Evolutionary conservation across 1,140 invertebrate genomes (phyloP).

Genomic region (Papilio xuthus): DNA sequence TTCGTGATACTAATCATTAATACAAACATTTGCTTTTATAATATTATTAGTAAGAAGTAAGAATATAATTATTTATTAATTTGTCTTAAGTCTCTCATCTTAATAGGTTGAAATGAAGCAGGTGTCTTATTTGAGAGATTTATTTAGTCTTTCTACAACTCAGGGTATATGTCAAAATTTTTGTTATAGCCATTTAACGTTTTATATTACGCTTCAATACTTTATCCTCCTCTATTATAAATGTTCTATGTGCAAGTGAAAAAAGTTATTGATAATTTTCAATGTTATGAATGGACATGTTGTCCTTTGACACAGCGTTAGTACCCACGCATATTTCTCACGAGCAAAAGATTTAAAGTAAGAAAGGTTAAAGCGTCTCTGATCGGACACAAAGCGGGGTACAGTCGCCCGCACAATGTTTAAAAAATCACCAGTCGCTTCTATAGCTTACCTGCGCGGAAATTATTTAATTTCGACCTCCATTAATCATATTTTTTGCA

Average conservation of each 20-base stretch:
- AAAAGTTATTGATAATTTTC: not conserved
- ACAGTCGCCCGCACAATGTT: conserved; percentile 47
- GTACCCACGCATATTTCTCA: conserved; percentile 19
- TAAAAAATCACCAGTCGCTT: conserved; percentile 64
- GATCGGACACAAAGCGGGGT: conserved; percentile 11
- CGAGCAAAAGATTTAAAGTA: conserved; percentile 2
- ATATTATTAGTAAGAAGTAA: too few relatives aligned
- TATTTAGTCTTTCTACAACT: too few relatives aligned
- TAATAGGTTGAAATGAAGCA: too few relatives aligned
- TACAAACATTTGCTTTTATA: too few relatives aligned
- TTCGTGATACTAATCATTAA: too few relatives aligned
- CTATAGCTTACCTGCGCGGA: conserved; percentile 55
- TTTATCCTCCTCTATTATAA: too few relatives aligned
- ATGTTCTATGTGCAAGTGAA: not conserved
- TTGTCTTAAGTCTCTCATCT: too few relatives aligned
- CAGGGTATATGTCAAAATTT: too few relatives aligned
- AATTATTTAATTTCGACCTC: conserved; percentile 69
- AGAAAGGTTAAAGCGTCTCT: not conserved
- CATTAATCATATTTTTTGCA: conserved; percentile 78
- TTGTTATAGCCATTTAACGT: too few relatives aligned
- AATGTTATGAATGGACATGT: not conserved
- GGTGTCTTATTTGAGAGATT: too few relatives aligned
- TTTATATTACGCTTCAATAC: too few relatives aligned
- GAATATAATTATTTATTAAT: too few relatives aligned
- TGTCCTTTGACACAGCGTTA: conserved; percentile 1